phyloP scores from a whole-genome alignment of 2,888 invertebrate genomes.

The Epicampocera succincta region DNA sequence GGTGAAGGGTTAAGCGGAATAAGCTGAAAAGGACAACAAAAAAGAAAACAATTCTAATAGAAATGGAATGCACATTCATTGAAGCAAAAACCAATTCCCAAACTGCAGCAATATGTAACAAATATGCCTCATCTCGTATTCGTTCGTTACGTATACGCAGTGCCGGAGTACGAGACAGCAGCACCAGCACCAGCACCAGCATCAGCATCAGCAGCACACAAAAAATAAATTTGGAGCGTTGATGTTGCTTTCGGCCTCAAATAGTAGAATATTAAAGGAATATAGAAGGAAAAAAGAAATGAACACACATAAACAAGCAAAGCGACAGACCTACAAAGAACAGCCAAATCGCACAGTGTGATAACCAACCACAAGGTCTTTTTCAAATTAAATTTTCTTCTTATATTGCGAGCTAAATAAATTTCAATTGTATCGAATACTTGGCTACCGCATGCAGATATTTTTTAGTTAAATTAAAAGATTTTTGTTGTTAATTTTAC shows the following conservation, averaged over 20 bases:
- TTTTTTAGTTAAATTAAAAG: no score
- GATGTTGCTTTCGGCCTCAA: constrained; percentile 42
- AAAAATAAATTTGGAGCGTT: constrained; percentile 14
- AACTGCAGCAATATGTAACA: constrained; percentile 69
- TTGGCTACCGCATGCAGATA: no score
- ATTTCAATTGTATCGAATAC: no score
- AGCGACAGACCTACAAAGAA: not conserved
- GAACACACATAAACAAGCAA: constrained; percentile 3
- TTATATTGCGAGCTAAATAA: not conserved
- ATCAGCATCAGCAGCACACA: constrained; percentile 4
- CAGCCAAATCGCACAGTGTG: constrained; percentile 44
- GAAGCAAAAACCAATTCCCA: constrained; percentile 70
- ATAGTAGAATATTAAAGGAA: constrained; percentile 33
- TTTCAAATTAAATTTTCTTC: constrained; percentile 18
- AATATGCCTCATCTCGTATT: constrained; percentile 52
- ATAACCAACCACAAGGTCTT: constrained; percentile 14
- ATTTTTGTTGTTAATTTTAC: no score
- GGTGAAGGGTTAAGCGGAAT: not conserved
- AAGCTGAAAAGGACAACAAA: constrained; percentile 2
- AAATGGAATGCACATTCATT: constrained; percentile 67
- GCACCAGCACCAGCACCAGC: constrained; percentile 13
- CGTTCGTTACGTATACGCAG: constrained; percentile 62
- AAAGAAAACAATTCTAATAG: constrained; percentile 49
- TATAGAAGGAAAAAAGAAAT: constrained; percentile 15
- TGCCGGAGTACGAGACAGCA: constrained; percentile 26